Base-by-base conservation (phyloP, 2,797 vertebrate species). In the Myotis daubentonii region DNA sequence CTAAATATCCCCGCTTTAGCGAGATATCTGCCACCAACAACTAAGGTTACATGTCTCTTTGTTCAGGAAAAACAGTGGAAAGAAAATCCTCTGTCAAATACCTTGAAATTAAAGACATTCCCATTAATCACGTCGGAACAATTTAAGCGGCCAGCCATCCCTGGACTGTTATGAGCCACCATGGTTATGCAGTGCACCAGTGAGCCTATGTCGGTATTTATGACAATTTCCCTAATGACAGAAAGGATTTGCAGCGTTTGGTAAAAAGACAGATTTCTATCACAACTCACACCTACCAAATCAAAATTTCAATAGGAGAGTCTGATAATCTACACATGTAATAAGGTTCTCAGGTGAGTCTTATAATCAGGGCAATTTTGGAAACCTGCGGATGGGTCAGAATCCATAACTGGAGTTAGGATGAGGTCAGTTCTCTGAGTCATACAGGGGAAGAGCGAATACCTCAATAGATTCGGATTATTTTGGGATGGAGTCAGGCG, bases 81-180 rank as follows among this genome's bases (percentile, higher is more conserved):
- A 88, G 19, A 93, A 93, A 87, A 90, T 51, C 2, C 11, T 94
- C 30, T 93, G 65, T 87, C n/a, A 86, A 91, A 96, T 78, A 66
- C 53, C 16, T 49, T 83, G 41, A 87, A 93, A 88, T 91, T 36
- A 83, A 94, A 55, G 36, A 75, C 0, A 30, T 87, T 93, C 19
- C 20, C 3, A 38, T 72, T 11, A n/a, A 23, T 68, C 49, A 85
- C 0, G 8, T 36, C 71, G 41, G 30, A 78, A 53, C 47, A 78
- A 36, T 88, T 86, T 87, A 80, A 91, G 30, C 65, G 20, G 53
- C 41, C 16, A 93, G 49, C 13, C 17, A 51, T 1, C 6, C 22
- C 3, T 66, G 22, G 53, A n/a, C 25, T 22, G 0, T 30, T 20
- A 71, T 1, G 85, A 79, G 12, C 20, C 36, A 53, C 41, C 8